Evolutionary conservation across 2,113 vertebrate species (phyloP), one percentile per base, ranked within the genome.

Genomic region (Eonycteris spelaea): DNA sequence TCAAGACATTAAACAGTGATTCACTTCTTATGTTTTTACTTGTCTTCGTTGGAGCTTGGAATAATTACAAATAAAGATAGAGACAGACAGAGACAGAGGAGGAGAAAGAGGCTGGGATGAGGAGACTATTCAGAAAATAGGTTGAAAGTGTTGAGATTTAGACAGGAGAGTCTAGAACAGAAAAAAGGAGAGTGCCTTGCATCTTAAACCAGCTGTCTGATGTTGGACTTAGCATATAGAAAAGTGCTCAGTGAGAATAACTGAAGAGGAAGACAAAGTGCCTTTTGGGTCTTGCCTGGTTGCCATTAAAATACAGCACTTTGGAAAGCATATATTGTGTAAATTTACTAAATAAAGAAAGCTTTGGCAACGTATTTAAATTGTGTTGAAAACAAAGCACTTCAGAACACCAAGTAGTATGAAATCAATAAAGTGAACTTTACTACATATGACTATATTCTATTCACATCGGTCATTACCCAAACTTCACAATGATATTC

Each of bases 351-450:
- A 93, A 92, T 97, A 97, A 97, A 97, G 86, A 96, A 96, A 96
- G 70, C 57, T 90, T 94, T 35, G 70, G 83, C 83, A 67, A 75
- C 51, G 71, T 86, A 77, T 94, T 97, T 95, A 74, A 95, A 93
- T 43, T 90, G 92, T 80, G 95, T 91, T 96, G 95, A 97, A 97
- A 96, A 73, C 79, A 82, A 95, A 93, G 84, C 79, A 89, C 70
- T 96, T 73, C 61, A 90, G 96, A 70, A 92, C 21, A 43, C 79
- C 22, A 26, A 79, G 19, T 40, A 73, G 94, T 96, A 97, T 82
- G 97, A 87, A 53, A 94, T 96, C 97, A 98, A 89, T 98, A 96
- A 80, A 97, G 90, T 91, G 86, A 97, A 97, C 87, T 96, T 97
- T 97, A 94, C 33, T 61, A 5, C 30, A 91, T 86, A 84, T 97